Evolutionary conservation across 30 jellyfish, hydroid and myxozoan genomes (phyloP).

Genomic region (Turritopsis rubra): DNA sequence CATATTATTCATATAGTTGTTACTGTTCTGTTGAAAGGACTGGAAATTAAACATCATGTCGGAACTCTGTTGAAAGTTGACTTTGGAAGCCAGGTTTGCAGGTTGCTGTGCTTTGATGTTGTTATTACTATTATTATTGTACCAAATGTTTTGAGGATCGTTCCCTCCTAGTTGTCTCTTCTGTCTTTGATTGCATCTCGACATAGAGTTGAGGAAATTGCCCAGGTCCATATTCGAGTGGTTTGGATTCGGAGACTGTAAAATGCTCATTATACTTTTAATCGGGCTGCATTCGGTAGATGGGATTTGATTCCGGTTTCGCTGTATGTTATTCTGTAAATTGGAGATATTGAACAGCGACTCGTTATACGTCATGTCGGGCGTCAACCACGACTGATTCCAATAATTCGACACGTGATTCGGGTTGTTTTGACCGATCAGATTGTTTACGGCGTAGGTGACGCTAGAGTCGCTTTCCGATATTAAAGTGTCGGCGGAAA

Average conservation of each 20-base stretch:
- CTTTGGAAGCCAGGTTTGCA: not conserved
- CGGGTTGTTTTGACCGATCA: slow-evolving; percentile 53
- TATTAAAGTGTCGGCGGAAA: slow-evolving; percentile 68
- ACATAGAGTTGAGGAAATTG: not conserved
- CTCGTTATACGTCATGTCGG: slow-evolving; percentile 16
- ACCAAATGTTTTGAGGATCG: not conserved
- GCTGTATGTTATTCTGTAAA: slow-evolving; percentile 17
- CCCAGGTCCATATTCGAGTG: not conserved
- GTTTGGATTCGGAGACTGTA: slow-evolving; percentile 21
- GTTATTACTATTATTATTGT: not conserved
- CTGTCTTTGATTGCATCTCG: not conserved
- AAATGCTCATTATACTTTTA: slow-evolving; percentile 65
- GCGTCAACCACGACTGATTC: slow-evolving; percentile 40
- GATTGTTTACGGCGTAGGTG: slow-evolving; percentile 82
- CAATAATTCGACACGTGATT: slow-evolving; percentile 15
- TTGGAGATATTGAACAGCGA: not conserved
- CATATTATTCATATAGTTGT: not conserved
- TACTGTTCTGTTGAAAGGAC: not conserved
- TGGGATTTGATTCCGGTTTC: slow-evolving; percentile 9
- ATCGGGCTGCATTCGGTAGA: slow-evolving; percentile 84
- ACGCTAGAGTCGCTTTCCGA: slow-evolving; percentile 63
- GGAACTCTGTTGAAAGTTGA: not conserved
- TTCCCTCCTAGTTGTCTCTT: not conserved
- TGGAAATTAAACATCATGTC: not conserved
- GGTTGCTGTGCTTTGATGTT: not conserved